Conservation (phyloP, 2,797 vertebrate genomes). For the Nannoperca australis region DNA sequence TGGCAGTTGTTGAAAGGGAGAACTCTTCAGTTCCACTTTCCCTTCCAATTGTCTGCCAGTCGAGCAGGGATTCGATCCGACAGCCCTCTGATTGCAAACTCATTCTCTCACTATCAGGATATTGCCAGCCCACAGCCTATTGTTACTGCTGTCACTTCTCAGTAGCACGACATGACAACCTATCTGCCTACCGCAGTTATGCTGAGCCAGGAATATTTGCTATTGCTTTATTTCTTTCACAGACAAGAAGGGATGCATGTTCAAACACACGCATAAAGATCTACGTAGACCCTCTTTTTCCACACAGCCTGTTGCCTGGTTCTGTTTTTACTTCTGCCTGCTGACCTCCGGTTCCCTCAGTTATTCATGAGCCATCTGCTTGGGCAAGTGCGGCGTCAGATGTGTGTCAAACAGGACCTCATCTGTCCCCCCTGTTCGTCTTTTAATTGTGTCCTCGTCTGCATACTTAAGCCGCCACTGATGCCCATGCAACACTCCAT, state of each 20-base stretch:
- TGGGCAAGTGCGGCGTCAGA: slow-evolving; percentile 76
- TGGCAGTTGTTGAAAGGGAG: slow-evolving; percentile 64
- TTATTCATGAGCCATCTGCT: slow-evolving; percentile 89
- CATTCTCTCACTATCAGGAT: slow-evolving; percentile 58
- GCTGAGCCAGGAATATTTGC: slow-evolving; percentile 8
- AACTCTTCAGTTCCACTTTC: slow-evolving; percentile 67
- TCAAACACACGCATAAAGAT: slow-evolving; percentile 19
- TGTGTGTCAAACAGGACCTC: slow-evolving; percentile 81
- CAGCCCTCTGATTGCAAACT: slow-evolving; percentile 67
- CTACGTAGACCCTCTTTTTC: background rate
- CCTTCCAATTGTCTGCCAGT: slow-evolving; percentile 53
- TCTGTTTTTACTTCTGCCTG: slow-evolving; percentile 61
- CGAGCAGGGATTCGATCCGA: slow-evolving; percentile 69
- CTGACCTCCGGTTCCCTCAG: slow-evolving; percentile 75
- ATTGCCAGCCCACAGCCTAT: slow-evolving; percentile 35
- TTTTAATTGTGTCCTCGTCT: slow-evolving; percentile 76
- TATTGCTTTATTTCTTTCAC: slow-evolving; percentile 14
- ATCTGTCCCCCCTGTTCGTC: slow-evolving; percentile 71
- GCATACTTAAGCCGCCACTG: slow-evolving; percentile 47
- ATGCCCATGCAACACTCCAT: slow-evolving; percentile 31
- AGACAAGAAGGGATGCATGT: background rate
- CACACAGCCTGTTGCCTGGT: slow-evolving; percentile 23
- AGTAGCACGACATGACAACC: slow-evolving; percentile 24
- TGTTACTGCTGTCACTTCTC: slow-evolving; percentile 59
- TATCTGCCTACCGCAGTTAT: slow-evolving; percentile 17